Evolutionary conservation across 2,888 invertebrate species (phyloP).

Genomic region (Orthosia incerta): DNA sequence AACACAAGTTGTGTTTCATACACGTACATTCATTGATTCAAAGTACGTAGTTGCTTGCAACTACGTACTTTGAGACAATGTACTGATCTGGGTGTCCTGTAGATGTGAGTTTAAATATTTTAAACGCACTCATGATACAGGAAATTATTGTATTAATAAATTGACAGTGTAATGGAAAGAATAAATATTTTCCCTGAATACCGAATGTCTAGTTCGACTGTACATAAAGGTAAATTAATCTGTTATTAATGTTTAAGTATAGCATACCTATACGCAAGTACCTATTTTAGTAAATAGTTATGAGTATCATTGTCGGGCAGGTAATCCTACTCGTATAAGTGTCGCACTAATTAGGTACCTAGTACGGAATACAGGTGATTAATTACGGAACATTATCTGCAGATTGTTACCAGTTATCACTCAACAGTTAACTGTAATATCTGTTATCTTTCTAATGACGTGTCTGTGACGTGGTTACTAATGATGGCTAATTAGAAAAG

Average conservation of each 20-base stretch:
- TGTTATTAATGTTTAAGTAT: not conserved
- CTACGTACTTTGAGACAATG: too few species aligned
- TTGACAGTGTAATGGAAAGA: not conserved
- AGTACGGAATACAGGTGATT: slow-evolving; percentile 20
- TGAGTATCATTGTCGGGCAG: not conserved
- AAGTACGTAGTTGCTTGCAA: too few species aligned
- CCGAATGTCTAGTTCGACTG: not conserved
- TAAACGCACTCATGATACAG: too few species aligned
- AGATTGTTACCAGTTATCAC: slow-evolving; percentile 23
- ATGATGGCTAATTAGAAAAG: not conserved
- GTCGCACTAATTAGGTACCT: slow-evolving; percentile 19
- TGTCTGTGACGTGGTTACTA: not conserved
- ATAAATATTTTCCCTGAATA: not conserved
- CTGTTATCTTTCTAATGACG: not conserved
- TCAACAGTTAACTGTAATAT: slow-evolving; percentile 1
- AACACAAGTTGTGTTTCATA: too few species aligned
- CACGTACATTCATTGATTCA: too few species aligned
- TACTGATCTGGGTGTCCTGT: too few species aligned
- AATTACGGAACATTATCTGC: slow-evolving; percentile 32
- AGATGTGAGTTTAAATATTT: too few species aligned
- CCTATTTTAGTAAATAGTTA: not conserved
- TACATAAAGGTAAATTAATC: not conserved
- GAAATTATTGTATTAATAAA: too few species aligned
- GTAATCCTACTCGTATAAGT: not conserved
- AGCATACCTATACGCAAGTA: not conserved